Conservation (phyloP, 1,140 invertebrate species). For the Anastatus disparis region DNA sequence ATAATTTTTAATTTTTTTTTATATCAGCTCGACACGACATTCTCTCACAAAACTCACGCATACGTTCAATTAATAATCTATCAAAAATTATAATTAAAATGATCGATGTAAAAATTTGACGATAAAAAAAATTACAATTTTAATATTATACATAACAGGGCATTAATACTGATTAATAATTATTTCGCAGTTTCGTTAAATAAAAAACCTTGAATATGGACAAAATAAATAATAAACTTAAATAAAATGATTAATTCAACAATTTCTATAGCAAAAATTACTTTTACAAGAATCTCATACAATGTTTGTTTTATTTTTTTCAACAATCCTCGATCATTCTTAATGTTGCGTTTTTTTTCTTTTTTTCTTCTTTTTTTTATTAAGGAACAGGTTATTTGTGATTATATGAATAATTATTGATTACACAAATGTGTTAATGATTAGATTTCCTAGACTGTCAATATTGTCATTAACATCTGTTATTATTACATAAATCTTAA, state of each 20-base stretch:
- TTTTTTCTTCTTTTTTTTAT: slow-evolving; percentile 11
- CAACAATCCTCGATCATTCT: slow-evolving; percentile 15
- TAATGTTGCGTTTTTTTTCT: slow-evolving; percentile 11
- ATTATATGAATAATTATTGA: slow-evolving; percentile 34
- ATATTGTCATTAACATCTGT: slow-evolving; percentile 35
- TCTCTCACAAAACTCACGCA: slow-evolving; percentile 21
- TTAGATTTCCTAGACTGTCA: slow-evolving; percentile 15
- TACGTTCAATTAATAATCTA: slow-evolving; percentile 39
- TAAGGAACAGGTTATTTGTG: slow-evolving; percentile 32
- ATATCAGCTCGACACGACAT: slow-evolving; percentile 32
- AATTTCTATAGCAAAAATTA: slow-evolving; percentile 21
- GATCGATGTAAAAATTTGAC: slow-evolving; percentile 26
- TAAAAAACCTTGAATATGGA: too few species aligned
- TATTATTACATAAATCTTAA: slow-evolving; percentile 21
- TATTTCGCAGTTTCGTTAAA: slow-evolving; percentile 3
- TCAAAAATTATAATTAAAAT: slow-evolving; percentile 44
- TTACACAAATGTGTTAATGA: slow-evolving; percentile 25
- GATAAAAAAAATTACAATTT: slow-evolving; percentile 27
- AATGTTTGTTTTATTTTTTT: background rate
- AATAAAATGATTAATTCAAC: too few species aligned
- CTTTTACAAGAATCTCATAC: background rate
- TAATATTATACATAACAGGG: slow-evolving; percentile 26
- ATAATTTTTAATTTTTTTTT: slow-evolving; percentile 34
- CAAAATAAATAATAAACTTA: too few species aligned
- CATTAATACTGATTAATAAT: slow-evolving; percentile 35